Base-by-base conservation (phyloP, 1,140 invertebrate genomes). In the Euglossa dilemma region DNA sequence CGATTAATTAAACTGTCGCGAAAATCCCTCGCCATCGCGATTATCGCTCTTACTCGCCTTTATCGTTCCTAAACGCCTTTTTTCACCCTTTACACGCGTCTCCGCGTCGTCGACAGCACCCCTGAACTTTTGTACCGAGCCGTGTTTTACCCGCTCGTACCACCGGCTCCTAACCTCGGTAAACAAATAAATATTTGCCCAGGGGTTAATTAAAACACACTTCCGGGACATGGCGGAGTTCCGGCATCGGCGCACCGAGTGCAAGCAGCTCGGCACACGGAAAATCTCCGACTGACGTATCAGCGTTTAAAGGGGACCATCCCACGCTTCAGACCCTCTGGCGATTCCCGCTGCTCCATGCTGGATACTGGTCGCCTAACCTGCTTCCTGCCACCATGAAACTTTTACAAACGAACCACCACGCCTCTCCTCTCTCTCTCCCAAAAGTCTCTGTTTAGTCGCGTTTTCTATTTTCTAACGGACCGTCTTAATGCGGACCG, bases 121-220 rank as follows among this genome's bases (percentile, higher is more conserved):
- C n/a, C 23, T 70, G 56, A 78, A 79, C 50, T 71, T 83, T 79
- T 79, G 75, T n/a, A 57, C 14, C 25, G 45, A n/a, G 28, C 12
- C 79, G 1, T 4, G 57, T 75, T 63, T 77, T 77, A 67, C 23
- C 47, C 56, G n/a, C 45, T 47, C 43, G 64, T 72, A 25, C 64
- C 23, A 25, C 64, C 23, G 67, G n/a, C 66, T 78, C 71, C 67
- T 54, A 56, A 71, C 67, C 66, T 54, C 57, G 36, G 67, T 57
- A 83, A 83, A 83, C 67, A 79, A 72, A 79, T 71, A 79, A 83
- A 79, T 83, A 84, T 84, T 80, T 80, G 83, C 57, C 2, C 56
- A 18, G 50, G 16, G 36, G 83, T 84, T 84, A 84, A 84, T 84
- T 84, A 80, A 84, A 80, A 80, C 77, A 80, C 66, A 23, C 23